Conservation (phyloP, 2,888 invertebrate genomes). For the Dermolepida albohirtum region DNA sequence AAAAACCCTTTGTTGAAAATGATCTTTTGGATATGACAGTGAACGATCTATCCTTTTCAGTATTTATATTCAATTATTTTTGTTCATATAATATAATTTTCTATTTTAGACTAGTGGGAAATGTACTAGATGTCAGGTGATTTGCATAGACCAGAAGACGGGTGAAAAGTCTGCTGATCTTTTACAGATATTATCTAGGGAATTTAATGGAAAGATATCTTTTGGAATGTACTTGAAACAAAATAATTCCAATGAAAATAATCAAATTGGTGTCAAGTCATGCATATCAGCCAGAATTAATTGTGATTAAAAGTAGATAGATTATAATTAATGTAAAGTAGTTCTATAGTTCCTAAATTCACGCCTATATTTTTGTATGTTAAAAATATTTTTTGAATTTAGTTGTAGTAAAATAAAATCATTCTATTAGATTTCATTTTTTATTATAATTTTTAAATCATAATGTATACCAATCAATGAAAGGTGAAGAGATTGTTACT, state of each 20-base stretch:
- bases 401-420: too few relatives aligned
- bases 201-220: conserved; percentile 79
- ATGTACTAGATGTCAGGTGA: conserved; percentile 95
- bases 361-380: too few relatives aligned
- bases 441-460: too few relatives aligned
- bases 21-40: conserved; percentile 75
- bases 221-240: conserved; percentile 82
- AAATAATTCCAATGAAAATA: conserved; percentile 8
- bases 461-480: too few relatives aligned
- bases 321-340: background rate
- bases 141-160: conserved; percentile 90
- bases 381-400: too few relatives aligned
- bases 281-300: conserved; percentile 10
- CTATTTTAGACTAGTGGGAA: conserved; percentile 76
- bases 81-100: conserved; percentile 31
- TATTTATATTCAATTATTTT: conserved; percentile 56
- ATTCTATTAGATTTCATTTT: too few relatives aligned
- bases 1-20: conserved; percentile 82
- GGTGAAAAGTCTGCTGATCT: conserved; percentile 85
- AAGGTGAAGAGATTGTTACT: too few relatives aligned
- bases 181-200: conserved; percentile 78
- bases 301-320: background rate
- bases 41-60: conserved; percentile 75
- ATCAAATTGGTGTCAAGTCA: conserved; percentile 46
- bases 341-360: too few relatives aligned